Evolutionary conservation across 2,113 vertebrate genomes (phyloP).

Genomic region (Urocynchramus pylzowi): DNA sequence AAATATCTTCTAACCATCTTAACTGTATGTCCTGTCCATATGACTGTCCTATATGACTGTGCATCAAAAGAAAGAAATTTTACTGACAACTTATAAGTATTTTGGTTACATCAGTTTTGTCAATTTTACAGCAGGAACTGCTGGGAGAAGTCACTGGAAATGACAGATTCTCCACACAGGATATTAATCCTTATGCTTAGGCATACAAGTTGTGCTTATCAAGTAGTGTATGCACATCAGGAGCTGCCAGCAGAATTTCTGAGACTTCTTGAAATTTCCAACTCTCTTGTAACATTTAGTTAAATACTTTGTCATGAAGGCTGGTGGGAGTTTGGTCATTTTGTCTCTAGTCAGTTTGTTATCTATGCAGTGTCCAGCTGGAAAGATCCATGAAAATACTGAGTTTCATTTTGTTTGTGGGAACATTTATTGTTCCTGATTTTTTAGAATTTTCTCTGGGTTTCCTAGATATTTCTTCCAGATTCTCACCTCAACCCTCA

Average conservation of each 20-base stretch:
- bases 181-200: not conserved
- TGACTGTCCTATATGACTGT: not conserved
- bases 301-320: not conserved
- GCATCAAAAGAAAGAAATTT: not conserved
- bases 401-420: not conserved
- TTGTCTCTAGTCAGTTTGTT: not conserved
- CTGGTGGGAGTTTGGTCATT: not conserved
- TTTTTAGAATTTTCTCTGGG: not conserved
- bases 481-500: not conserved
- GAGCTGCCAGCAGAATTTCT: slow-evolving; percentile 21
- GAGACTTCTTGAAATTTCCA: not conserved
- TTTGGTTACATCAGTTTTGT: not conserved
- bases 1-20: not conserved
- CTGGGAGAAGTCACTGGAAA: slow-evolving; percentile 1
- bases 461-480: not conserved
- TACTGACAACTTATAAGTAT: not conserved
- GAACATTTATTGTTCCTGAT: not conserved
- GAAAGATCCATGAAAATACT: not conserved
- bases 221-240: not conserved
- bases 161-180: not conserved
- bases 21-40: not conserved
- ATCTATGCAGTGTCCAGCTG: not conserved
- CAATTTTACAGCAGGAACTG: not conserved
- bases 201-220: not conserved
- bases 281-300: not conserved